Conservation (phyloP, 1,140 invertebrate genomes). For the Agrypnia vestita region DNA sequence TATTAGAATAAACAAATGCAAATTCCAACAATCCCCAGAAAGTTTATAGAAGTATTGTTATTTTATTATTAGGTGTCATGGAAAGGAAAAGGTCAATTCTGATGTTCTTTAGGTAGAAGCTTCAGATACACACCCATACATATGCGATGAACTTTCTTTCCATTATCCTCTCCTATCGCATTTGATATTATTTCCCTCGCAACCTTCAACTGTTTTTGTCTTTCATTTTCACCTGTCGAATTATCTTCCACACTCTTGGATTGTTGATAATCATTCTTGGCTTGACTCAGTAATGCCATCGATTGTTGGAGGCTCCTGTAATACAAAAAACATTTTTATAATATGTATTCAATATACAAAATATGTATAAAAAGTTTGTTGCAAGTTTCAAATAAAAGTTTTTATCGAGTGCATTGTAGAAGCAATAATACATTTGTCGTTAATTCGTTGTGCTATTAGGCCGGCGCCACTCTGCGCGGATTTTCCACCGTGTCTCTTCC, state of each 20-base stretch:
- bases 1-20: neutral
- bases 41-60: neutral
- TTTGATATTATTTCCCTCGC: constrained; percentile 75
- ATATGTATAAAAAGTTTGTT: neutral
- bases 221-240: constrained; percentile 64
- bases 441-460: too few species aligned
- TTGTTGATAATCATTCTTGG: constrained; percentile 65
- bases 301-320: constrained; percentile 68
- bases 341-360: neutral
- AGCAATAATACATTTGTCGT: too few species aligned
- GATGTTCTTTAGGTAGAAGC: constrained; percentile 12
- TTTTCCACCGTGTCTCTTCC: too few species aligned
- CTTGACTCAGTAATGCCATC: constrained; percentile 67
- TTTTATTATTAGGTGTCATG: neutral
- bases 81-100: constrained; percentile 3
- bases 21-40: neutral
- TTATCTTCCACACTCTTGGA: constrained; percentile 63
- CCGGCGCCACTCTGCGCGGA: too few species aligned
- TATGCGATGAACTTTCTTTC: constrained; percentile 63
- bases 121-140: constrained; percentile 57
- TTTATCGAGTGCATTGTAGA: too few species aligned
- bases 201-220: constrained; percentile 73
- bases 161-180: constrained; percentile 67
- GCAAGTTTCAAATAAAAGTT: too few species aligned
- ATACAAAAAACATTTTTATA: constrained; percentile 3